Evolutionary conservation across 2,888 invertebrate species (phyloP), one percentile per base, ranked within the genome.

Genomic region (Tigriopus californicus): DNA sequence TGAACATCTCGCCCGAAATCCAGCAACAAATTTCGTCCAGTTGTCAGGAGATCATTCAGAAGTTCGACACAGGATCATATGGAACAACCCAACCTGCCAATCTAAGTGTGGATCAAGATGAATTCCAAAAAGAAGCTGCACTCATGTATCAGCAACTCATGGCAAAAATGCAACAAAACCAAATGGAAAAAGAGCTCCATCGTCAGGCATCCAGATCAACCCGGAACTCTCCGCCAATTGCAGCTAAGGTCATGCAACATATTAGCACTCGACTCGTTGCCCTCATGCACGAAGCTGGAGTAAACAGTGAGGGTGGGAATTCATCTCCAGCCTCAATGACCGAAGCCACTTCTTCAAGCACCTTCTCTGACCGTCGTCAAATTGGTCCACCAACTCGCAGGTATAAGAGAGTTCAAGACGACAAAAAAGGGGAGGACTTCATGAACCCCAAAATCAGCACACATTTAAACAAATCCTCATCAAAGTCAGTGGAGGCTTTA

Each of bases 201-300:
- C 15, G 15, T 46, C 46, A 18, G 46, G 15, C 46, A 46, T 15
- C 46, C 8, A 18, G 8, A 18, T 18, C 15, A 46, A 18, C 15
- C 46, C 3, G 18, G 22, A 20, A 24, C 62, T 88, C 88, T 1
- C 88, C 88, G 1, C 87, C 89, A 0, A 70, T 89, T 40, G 83
- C 89, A 61, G 85, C 87, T 3, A 87, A 88, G 74, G 89, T 89
- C 13, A 87, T 90, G 86, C 83, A 87, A 65, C 90, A 90, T 68
- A 90, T 90, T 61, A 88, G 89, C 11, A 84, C 85, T 49, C 75
- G 88, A 24, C 72, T 90, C 62, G 87, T 88, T 25, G 87, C 88
- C 0, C 73, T 90, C 61, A 90, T 90, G 90, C 88, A 89, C 68
- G 89, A 90, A 69, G 89, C 85, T 15, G 85, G 82, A 41, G 79